These are phyloP conservation scores for human DNA, from an alignment of 2,113 vertebrate genomes.

Conservation along the genomic window GRCh38 chr15:81181001-81181500, in stretches of 20 bases:
- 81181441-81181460: not conserved
- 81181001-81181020: no score
- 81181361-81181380: fast-evolving
- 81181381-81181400: not conserved
- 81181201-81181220: no score
- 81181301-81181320: fast-evolving
- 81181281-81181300: fast-evolving
- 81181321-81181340: fast-evolving
- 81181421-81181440: not conserved
- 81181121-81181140: no score
- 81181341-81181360: not conserved
- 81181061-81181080: no score
- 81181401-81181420: not conserved
- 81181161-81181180: fast-evolving
- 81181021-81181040: no score
- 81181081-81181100: no score
- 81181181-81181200: fast-evolving
- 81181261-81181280: fast-evolving
- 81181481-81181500: not conserved
- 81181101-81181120: no score
- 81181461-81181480: fast-evolving
- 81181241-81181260: fast-evolving
- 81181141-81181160: no score
- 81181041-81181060: no score
- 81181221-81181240: not conserved